Percentiles rank a stretch among this genome's conserved stretches.
Conservation (phyloP, 2,113 vertebrate species). For the Cricetomys ansorgei region DNA sequence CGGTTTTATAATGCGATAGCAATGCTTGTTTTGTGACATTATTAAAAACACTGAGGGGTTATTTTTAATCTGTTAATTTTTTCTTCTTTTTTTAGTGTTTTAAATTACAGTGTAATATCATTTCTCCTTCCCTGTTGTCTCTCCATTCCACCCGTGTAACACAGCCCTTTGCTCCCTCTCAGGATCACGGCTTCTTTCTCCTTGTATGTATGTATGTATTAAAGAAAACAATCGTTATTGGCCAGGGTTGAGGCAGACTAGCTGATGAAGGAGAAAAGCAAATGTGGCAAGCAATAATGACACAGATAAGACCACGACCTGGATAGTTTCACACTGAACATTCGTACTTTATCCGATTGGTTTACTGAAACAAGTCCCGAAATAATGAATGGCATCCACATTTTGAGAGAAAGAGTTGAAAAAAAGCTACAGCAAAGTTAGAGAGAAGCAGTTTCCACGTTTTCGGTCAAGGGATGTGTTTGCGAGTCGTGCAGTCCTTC, state of each 20-base stretch:
- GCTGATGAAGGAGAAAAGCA: background rate
- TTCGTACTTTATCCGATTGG: background rate
- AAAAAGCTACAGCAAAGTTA: background rate
- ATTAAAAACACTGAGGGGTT: background rate
- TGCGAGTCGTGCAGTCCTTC: fast-evolving
- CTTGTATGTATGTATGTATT: background rate
- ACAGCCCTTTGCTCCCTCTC: background rate
- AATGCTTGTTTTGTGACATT: background rate
- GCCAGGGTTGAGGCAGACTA: background rate
- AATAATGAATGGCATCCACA: background rate
- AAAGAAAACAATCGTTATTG: background rate
- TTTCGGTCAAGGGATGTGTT: background rate
- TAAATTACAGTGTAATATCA: background rate
- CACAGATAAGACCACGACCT: background rate
- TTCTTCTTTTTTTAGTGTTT: background rate
- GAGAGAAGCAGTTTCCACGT: background rate
- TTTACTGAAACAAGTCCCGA: background rate
- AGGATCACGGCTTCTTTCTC: background rate
- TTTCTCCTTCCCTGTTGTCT: background rate
- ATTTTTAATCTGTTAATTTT: background rate
- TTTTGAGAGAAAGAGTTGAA: background rate
- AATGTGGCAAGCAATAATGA: too few relatives aligned
- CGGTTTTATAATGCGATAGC: background rate
- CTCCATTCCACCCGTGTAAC: background rate
- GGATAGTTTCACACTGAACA: fast-evolving